These are phyloP conservation scores for Dendrophyllia cribrosa DNA, from an alignment of 64 coral and sea anemone genomes.

Conservation along the genomic window DNA sequence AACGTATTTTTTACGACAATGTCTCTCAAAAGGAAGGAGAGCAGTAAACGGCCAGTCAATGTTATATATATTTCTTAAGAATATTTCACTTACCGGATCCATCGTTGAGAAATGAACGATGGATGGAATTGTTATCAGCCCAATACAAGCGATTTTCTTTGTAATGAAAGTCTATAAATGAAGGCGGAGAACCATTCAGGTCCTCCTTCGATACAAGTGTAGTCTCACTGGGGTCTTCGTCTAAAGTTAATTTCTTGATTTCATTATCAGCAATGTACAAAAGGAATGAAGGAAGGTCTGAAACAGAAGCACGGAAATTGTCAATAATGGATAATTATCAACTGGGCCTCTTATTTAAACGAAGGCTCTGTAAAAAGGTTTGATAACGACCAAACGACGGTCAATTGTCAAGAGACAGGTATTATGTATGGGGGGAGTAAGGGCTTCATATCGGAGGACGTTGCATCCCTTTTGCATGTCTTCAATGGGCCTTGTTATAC, in stretches of 20 bases:
- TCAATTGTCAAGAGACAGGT: no score
- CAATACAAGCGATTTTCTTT: conserved; percentile 6
- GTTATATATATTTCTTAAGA: no score
- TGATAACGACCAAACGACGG: no score
- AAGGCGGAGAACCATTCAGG: neutral
- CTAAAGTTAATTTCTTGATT: neutral
- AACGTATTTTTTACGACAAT: no score
- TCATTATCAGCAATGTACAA: neutral
- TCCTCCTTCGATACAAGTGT: neutral
- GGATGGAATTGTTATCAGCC: neutral
- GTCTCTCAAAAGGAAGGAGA: no score
- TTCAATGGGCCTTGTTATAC: no score
- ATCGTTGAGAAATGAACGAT: neutral
- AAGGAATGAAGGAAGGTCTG: neutral
- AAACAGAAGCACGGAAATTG: neutral
- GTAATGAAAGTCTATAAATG: neutral
- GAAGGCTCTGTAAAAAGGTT: no score
- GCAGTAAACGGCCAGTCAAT: no score
- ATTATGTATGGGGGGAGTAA: no score
- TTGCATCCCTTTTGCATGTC: no score
- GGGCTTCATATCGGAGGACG: no score
- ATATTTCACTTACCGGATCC: neutral
- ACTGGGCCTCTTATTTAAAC: no score
- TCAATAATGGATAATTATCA: neutral
- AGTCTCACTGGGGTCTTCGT: neutral